These are phyloP conservation scores for Eristalinus aeneus DNA, from an alignment of 2,888 invertebrate species.

Conservation along the genomic window DNA sequence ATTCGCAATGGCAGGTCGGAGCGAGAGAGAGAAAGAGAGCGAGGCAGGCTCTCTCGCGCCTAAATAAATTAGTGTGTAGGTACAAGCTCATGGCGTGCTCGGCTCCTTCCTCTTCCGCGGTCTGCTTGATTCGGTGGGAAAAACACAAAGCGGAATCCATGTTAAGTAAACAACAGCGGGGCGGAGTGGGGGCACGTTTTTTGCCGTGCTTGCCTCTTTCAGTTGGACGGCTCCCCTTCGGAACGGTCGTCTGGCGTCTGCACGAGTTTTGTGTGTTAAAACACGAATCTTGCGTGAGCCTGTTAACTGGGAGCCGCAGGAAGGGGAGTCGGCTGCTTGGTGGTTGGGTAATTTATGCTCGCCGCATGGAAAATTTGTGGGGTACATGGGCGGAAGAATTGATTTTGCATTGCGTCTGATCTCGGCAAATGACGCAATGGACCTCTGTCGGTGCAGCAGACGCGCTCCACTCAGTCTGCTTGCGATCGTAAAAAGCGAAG, in stretches of 20 bases:
- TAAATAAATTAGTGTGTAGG: neutral
- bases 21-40: too few species aligned
- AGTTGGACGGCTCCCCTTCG: neutral
- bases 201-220: neutral
- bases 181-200: neutral
- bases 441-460: constrained; percentile 2
- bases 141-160: constrained; percentile 58
- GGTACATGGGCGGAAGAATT: constrained; percentile 39
- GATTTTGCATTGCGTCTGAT: constrained; percentile 40
- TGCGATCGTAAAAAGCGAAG: neutral
- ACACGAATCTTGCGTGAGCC: constrained; percentile 51
- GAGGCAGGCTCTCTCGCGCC: neutral
- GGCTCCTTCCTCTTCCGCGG: neutral
- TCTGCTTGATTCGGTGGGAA: neutral
- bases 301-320: neutral
- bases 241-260: constrained; percentile 6
- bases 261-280: constrained; percentile 8
- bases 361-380: constrained; percentile 58
- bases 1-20: neutral
- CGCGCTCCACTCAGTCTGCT: neutral
- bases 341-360: constrained; percentile 61
- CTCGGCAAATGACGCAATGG: constrained; percentile 49
- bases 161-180: constrained; percentile 63
- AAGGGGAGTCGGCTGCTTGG: constrained; percentile 21
- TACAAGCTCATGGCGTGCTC: neutral